These are phyloP conservation scores for Pogonognathellus flavescens DNA, from an alignment of 1,140 invertebrate genomes.

Conservation along the genomic window DNA sequence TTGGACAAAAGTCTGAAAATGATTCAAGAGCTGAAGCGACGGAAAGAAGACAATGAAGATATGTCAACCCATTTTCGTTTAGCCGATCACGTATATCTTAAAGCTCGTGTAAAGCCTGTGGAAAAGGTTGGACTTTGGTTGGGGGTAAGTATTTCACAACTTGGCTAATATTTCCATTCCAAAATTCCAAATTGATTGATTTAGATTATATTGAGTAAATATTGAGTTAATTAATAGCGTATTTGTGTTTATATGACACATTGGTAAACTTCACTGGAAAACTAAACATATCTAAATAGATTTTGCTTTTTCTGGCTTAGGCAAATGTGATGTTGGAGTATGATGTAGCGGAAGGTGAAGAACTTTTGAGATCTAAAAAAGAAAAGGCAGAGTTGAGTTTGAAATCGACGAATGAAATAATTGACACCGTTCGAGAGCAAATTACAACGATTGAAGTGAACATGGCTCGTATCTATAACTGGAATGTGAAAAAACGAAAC, in stretches of 20 bases:
- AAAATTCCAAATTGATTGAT: slow-evolving; percentile 26
- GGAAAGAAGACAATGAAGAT: slow-evolving; percentile 79
- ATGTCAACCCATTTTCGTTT: slow-evolving; percentile 93
- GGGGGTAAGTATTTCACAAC: slow-evolving; percentile 76
- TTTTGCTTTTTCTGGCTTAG: slow-evolving; percentile 69
- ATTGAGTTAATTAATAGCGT: no score
- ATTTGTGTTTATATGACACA: no score
- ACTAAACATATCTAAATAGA: no score
- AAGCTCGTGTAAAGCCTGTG: slow-evolving; percentile 87
- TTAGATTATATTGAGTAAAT: no score
- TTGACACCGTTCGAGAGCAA: slow-evolving; percentile 78
- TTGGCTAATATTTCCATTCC: no score
- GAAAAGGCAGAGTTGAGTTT: slow-evolving; percentile 88
- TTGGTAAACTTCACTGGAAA: no score
- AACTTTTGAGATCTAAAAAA: slow-evolving; percentile 89
- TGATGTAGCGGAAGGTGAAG: slow-evolving; percentile 90
- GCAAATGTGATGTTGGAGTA: slow-evolving; percentile 99
- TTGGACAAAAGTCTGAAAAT: slow-evolving; percentile 91
- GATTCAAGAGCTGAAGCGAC: slow-evolving; percentile 87
- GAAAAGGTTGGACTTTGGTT: slow-evolving; percentile 97
- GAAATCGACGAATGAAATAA: slow-evolving; percentile 58
- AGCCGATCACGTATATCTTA: slow-evolving; percentile 95
- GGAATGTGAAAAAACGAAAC: slow-evolving; percentile 91
- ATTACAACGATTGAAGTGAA: slow-evolving; percentile 98
- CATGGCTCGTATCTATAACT: slow-evolving; percentile 96